Evolutionary conservation across 2,797 vertebrate species (phyloP).

Genomic region (Urocyon cinereoargenteus): DNA sequence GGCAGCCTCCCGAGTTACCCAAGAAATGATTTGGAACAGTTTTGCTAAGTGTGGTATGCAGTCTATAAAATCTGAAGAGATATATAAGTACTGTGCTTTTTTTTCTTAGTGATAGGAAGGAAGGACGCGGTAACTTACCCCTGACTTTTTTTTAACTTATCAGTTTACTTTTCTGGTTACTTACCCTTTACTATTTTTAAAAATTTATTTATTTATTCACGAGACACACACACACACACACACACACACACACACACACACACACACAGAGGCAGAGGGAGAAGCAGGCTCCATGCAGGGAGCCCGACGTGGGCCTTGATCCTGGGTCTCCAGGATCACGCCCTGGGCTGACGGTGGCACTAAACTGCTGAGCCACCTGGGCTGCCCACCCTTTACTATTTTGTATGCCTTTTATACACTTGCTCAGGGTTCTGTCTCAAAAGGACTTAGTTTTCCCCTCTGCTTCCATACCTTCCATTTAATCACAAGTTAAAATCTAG

Average conservation of each 20-base stretch:
- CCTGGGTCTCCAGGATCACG: too few species aligned
- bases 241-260: too few species aligned
- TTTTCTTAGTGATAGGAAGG: not conserved
- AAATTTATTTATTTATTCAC: too few species aligned
- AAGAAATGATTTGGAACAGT: not conserved
- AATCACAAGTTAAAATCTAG: not conserved
- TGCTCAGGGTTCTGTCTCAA: not conserved
- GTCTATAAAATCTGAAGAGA: not conserved
- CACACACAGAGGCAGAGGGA: too few species aligned
- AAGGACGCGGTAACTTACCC: not conserved
- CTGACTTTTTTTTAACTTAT: not conserved
- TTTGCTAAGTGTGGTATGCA: not conserved
- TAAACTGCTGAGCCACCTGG: too few species aligned
- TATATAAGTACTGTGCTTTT: not conserved
- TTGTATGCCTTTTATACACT: not conserved
- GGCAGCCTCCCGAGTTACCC: not conserved
- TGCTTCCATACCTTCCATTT: not conserved
- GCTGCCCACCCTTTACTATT: not conserved
- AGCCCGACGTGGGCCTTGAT: too few species aligned
- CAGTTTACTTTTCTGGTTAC: not conserved
- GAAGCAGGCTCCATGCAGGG: too few species aligned
- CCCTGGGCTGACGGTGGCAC: too few species aligned
- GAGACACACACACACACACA: too few species aligned
- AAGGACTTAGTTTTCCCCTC: not conserved
- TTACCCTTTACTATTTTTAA: not conserved